Percentiles rank a stretch among this genome's conserved stretches.
Conservation (phyloP, 1,140 invertebrate genomes). For the Temnothorax longispinosus region DNA sequence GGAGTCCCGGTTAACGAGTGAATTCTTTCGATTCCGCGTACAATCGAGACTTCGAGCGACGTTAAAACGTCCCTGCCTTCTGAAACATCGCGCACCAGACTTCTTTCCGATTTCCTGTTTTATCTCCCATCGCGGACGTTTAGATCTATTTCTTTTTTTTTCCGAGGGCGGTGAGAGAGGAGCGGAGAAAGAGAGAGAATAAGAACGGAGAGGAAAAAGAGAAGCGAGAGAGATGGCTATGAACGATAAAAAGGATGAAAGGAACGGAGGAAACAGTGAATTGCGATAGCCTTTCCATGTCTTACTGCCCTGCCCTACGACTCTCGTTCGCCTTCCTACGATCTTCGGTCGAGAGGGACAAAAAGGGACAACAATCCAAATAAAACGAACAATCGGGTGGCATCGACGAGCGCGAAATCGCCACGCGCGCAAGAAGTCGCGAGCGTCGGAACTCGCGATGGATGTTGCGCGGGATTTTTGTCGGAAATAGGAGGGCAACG, state of each 20-base stretch:
- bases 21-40: slow-evolving; percentile 18
- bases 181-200: not conserved
- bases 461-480: not conserved
- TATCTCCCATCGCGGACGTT: slow-evolving; percentile 41
- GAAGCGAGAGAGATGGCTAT: slow-evolving; percentile 37
- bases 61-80: slow-evolving; percentile 7
- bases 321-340: slow-evolving; percentile 67
- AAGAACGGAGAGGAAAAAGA: not conserved
- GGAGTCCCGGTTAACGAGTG: slow-evolving; percentile 36
- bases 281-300: slow-evolving; percentile 77
- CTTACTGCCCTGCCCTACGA: slow-evolving; percentile 72
- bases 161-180: slow-evolving; percentile 45
- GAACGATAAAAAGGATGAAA: slow-evolving; percentile 52
- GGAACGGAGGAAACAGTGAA: slow-evolving; percentile 51
- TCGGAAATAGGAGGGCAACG: slow-evolving; percentile 33
- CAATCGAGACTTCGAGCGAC: slow-evolving; percentile 25
- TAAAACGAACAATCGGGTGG: not conserved
- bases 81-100: slow-evolving; percentile 29
- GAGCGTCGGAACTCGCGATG: not conserved
- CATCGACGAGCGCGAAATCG: not conserved
- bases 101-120: slow-evolving; percentile 36
- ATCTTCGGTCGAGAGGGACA: not conserved
- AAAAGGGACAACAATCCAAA: not conserved
- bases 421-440: too few species aligned
- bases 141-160: slow-evolving; percentile 48